Conservation (phyloP, 2,113 vertebrate genomes). For the Hucho hucho region DNA sequence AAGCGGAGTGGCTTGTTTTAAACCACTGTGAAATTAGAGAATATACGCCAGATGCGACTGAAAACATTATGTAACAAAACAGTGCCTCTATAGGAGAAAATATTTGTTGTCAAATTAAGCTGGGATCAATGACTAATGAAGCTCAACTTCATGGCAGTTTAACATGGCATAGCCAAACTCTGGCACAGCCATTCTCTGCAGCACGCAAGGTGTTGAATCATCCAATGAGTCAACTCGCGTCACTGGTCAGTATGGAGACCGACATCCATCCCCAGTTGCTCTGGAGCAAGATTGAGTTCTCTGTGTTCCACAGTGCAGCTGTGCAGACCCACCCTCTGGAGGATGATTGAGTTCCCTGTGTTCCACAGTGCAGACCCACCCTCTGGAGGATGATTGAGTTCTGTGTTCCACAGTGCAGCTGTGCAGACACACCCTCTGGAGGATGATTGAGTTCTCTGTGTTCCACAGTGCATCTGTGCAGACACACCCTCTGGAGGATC, state of each 20-base stretch:
- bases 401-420: constrained; percentile 23
- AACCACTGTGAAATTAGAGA: background rate
- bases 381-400: constrained; percentile 42
- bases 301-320: no score
- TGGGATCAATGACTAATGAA: background rate
- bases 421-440: constrained; percentile 28
- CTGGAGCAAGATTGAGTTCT: constrained; percentile 27
- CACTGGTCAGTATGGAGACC: background rate
- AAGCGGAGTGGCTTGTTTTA: background rate
- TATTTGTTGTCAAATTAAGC: background rate
- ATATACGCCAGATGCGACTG: background rate
- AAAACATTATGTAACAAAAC: background rate
- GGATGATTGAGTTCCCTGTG: constrained; percentile 17
- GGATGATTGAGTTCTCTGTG: constrained; percentile 19
- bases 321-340: no score
- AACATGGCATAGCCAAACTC: no score
- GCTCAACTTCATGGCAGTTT: no score
- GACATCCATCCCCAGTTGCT: constrained; percentile 9
- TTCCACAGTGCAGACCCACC: constrained; percentile 28
- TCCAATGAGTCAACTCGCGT: background rate
- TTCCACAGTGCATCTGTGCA: constrained; percentile 30
- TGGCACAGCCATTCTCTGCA: background rate
- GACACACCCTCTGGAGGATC: constrained; percentile 45
- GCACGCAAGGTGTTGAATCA: background rate
- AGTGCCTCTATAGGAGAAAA: background rate